Conservation (phyloP, 2,888 invertebrate genomes). For the Sarcophaga caerulescens region DNA sequence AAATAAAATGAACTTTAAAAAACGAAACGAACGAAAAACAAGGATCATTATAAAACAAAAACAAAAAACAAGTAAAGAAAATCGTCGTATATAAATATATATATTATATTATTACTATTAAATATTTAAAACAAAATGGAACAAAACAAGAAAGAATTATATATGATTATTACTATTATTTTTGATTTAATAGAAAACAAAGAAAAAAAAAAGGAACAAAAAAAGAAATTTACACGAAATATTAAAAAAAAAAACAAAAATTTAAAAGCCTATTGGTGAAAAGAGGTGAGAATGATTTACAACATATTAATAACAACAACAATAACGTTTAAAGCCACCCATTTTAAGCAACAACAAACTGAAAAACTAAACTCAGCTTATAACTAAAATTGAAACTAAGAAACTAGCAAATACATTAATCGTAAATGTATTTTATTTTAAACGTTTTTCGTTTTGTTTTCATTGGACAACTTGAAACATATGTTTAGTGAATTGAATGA, state of each 20-base stretch:
- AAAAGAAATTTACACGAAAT: constrained; percentile 43
- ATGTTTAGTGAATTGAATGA: too few species aligned
- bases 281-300: constrained; percentile 35
- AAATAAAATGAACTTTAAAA: constrained; percentile 69
- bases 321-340: not conserved
- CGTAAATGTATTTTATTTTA: not conserved
- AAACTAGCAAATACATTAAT: constrained; percentile 1
- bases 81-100: constrained; percentile 70
- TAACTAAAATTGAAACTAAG: not conserved
- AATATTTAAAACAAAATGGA: constrained; percentile 66
- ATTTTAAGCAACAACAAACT: not conserved
- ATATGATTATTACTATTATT: constrained; percentile 66
- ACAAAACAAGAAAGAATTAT: constrained; percentile 66
- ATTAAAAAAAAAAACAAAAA: constrained; percentile 25
- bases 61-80: constrained; percentile 63
- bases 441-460: not conserved
- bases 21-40: constrained; percentile 71
- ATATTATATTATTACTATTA: constrained; percentile 73
- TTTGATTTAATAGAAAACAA: constrained; percentile 69
- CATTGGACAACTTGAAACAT: not conserved
- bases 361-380: not conserved
- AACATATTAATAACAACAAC: not conserved
- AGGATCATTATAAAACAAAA: constrained; percentile 66
- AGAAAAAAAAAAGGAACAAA: constrained; percentile 15
- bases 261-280: not conserved